These are phyloP conservation scores for Muscicapa adusta DNA, from an alignment of 2,113 vertebrate genomes.

Conservation along the genomic window DNA sequence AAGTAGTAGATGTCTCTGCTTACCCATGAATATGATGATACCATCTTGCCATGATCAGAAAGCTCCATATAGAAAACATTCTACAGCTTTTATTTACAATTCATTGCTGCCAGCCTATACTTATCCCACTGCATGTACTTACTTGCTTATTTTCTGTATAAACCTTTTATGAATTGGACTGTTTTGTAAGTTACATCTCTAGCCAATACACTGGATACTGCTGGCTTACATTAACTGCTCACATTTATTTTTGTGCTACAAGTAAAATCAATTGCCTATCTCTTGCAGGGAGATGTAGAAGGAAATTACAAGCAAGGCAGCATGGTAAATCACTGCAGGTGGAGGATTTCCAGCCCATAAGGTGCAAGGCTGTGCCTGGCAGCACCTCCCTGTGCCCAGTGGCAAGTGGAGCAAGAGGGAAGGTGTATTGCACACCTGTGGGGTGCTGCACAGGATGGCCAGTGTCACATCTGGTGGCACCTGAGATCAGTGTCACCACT, in stretches of 20 bases:
- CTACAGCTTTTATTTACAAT: neutral
- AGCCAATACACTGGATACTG: neutral
- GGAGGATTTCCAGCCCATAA: neutral
- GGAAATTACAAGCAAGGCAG: neutral
- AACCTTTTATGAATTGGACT: neutral
- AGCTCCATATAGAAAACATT: neutral
- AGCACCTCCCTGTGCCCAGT: neutral
- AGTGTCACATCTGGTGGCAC: neutral
- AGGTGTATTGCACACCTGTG: fast-evolving
- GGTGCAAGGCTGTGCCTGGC: neutral
- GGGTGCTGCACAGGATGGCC: neutral
- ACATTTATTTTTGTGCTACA: neutral
- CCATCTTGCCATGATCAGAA: neutral
- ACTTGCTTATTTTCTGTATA: neutral
- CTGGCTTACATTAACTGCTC: neutral
- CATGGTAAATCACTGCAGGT: neutral
- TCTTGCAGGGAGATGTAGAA: neutral
- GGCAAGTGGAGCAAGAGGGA: neutral
- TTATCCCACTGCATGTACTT: neutral
- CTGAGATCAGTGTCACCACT: neutral
- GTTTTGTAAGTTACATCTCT: neutral
- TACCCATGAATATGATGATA: neutral
- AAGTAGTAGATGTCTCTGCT: neutral
- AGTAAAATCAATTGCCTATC: neutral
- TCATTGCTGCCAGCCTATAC: neutral